A percentile compares a stretch with the other conserved stretches of the same genome.
These are phyloP conservation scores for Ateles fusciceps DNA, from an alignment of 2,797 vertebrate species.

Conservation along the genomic window DNA sequence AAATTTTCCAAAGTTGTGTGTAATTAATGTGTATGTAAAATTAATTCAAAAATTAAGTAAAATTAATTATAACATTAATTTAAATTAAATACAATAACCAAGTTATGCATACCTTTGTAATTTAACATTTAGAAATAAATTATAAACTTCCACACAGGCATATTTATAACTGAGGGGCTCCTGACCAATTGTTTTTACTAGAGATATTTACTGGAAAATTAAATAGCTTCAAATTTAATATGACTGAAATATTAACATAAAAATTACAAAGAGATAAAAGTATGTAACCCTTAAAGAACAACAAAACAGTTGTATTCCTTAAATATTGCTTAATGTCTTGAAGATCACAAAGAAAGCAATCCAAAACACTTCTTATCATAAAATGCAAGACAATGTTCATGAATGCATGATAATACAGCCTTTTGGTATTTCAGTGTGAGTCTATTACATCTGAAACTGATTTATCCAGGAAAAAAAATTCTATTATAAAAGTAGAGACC, in stretches of 20 bases:
- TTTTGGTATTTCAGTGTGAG: background rate
- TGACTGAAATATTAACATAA: background rate
- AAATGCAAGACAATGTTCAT: background rate
- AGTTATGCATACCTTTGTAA: background rate
- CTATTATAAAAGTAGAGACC: background rate
- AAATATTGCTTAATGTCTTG: background rate
- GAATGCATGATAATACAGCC: background rate
- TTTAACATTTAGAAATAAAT: slow-evolving; percentile 18
- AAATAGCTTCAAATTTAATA: background rate
- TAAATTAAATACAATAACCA: too few species aligned
- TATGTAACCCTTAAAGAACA: background rate
- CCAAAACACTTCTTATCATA: background rate
- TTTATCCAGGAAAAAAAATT: background rate
- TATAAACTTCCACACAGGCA: background rate
- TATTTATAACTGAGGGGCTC: background rate
- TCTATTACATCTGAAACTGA: background rate
- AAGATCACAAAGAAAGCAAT: background rate
- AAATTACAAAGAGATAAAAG: background rate
- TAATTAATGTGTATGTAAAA: background rate
- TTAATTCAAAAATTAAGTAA: background rate
- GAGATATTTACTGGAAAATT: background rate
- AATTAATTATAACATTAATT: too few species aligned
- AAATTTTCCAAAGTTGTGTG: background rate
- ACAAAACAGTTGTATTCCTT: background rate
- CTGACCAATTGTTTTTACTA: background rate